Conservation (phyloP, 2,888 invertebrate genomes). For the Zonitis immaculata region DNA sequence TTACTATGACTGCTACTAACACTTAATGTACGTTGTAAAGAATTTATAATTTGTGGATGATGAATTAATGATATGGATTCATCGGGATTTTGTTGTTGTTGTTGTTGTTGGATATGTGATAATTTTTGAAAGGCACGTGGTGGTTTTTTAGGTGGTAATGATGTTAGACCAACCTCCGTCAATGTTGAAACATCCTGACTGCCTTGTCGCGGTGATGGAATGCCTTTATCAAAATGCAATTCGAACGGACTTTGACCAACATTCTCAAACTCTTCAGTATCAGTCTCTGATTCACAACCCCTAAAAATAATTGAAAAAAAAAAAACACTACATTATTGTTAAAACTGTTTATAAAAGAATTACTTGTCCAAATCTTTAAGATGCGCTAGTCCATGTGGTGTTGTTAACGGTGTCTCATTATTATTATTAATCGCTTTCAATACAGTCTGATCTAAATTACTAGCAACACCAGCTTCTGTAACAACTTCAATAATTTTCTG, state of each 20-base stretch:
- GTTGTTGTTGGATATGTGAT: background rate
- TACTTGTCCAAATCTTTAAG: conserved; percentile 47
- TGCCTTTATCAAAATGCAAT: conserved; percentile 47
- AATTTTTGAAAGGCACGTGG: conserved; percentile 45
- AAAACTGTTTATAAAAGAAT: conserved; percentile 17
- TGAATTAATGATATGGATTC: background rate
- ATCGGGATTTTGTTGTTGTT: background rate
- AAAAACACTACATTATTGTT: background rate
- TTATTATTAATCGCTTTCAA: conserved; percentile 40
- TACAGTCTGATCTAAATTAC: conserved; percentile 44
- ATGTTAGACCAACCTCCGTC: conserved; percentile 55
- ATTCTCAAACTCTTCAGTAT: conserved; percentile 79
- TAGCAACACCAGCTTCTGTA: conserved; percentile 43
- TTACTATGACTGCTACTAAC: conserved; percentile 36
- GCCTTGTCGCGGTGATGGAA: conserved; percentile 49
- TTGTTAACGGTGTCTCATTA: conserved; percentile 39
- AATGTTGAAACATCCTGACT: conserved; percentile 54
- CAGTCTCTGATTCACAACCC: conserved; percentile 75
- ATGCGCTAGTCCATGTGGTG: conserved; percentile 40
- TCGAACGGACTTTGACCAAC: conserved; percentile 60
- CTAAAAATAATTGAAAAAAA: conserved; percentile 53
- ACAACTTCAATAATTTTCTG: conserved; percentile 44
- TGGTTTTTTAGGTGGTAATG: conserved; percentile 48
- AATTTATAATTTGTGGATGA: conserved; percentile 10
- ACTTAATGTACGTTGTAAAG: conserved; percentile 43